phyloP scores from a whole-genome alignment of 2,113 vertebrate genomes.

The Eurypyga helias region DNA sequence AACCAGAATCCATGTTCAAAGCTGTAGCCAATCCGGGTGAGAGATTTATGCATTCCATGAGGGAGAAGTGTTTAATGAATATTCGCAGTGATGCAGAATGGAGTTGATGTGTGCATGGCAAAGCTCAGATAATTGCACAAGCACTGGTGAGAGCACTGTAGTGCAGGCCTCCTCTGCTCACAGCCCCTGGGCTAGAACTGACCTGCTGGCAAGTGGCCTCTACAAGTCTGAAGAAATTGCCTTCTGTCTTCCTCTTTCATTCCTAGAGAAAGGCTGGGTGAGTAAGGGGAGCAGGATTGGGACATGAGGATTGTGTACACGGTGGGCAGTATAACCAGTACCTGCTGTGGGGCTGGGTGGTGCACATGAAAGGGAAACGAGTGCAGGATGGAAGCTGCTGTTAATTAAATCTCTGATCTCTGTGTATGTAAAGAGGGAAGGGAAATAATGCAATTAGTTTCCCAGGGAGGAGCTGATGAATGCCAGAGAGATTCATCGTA shows the following conservation, averaged over 20 bases:
- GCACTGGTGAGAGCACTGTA: background rate
- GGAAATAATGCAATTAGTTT: background rate
- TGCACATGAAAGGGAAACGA: background rate
- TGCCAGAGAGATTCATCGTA: background rate
- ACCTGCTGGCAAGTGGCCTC: background rate
- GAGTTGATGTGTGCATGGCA: background rate
- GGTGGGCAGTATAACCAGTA: background rate
- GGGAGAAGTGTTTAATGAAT: background rate
- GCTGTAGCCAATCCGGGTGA: background rate
- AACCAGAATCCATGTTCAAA: background rate
- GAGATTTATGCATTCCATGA: background rate
- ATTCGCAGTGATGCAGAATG: background rate
- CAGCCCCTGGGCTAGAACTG: background rate
- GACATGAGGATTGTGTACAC: background rate
- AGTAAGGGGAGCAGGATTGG: background rate
- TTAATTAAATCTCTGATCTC: background rate
- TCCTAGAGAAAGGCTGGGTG: background rate
- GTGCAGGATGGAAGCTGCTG: background rate
- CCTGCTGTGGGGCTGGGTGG: rapidly evolving
- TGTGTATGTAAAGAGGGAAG: background rate
- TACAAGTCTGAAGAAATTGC: background rate
- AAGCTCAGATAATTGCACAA: background rate
- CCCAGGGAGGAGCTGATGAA: background rate
- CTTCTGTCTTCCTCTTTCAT: background rate
- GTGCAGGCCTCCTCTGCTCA: rapidly evolving